Percentiles rank a stretch among this genome's conserved stretches.
These are phyloP conservation scores for Palaemon carinicauda DNA, from an alignment of 1,140 invertebrate genomes.

Conservation along the genomic window DNA sequence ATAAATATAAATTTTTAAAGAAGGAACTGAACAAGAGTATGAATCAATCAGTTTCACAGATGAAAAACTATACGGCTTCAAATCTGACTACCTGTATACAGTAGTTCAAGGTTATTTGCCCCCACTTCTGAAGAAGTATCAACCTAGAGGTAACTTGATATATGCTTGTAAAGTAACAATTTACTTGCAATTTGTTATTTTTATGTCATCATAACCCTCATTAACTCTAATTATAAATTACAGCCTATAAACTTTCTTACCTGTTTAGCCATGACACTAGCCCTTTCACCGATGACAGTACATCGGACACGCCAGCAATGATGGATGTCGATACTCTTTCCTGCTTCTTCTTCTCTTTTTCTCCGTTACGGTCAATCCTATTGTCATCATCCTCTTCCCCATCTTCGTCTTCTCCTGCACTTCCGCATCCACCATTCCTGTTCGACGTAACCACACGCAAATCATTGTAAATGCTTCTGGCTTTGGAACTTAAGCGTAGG, in stretches of 20 bases:
- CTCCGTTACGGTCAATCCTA: conserved; percentile 34
- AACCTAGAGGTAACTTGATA: too few relatives aligned
- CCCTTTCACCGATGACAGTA: conserved; percentile 84
- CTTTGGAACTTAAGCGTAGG: conserved; percentile 82
- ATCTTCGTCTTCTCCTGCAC: conserved; percentile 37
- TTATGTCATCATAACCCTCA: too few relatives aligned
- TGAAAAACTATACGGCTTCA: neutral
- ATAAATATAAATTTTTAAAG: too few relatives aligned
- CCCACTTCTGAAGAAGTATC: too few relatives aligned
- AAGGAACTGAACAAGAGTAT: neutral
- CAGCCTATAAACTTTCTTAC: conserved; percentile 62
- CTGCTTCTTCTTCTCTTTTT: conserved; percentile 70
- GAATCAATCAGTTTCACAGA: neutral
- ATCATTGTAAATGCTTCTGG: conserved; percentile 81
- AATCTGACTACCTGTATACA: too few relatives aligned
- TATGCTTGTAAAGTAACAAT: too few relatives aligned
- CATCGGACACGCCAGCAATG: conserved; percentile 74
- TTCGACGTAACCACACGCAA: conserved; percentile 61
- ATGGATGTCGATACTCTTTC: conserved; percentile 59
- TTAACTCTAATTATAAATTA: too few relatives aligned
- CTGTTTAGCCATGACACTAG: conserved; percentile 87
- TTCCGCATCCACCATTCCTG: conserved; percentile 24
- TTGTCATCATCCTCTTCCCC: conserved; percentile 38
- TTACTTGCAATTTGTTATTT: neutral
- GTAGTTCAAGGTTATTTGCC: too few relatives aligned